A percentile compares a stretch with the other conserved stretches of the same genome.
Conservation (phyloP, 2,797 vertebrate genomes). For the Neosalanx taihuensis region DNA sequence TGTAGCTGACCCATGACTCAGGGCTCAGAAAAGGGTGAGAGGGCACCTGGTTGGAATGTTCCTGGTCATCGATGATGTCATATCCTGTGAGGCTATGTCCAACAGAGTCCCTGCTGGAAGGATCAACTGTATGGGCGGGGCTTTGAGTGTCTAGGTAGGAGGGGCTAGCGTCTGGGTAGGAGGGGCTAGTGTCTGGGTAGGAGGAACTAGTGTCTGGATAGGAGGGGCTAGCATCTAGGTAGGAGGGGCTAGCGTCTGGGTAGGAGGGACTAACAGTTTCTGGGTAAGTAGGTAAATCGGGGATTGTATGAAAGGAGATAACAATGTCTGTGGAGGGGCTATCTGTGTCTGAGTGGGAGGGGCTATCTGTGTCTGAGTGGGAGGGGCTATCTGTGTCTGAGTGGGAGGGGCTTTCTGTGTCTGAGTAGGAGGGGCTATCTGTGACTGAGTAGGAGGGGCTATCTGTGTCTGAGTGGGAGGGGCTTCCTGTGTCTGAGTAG, state of each 20-base stretch:
- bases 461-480: no score
- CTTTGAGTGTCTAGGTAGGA: no score
- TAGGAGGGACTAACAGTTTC: not conserved
- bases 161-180: not conserved
- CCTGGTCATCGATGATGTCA: constrained; percentile 43
- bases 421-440: no score
- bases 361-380: not conserved
- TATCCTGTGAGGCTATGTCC: constrained; percentile 27
- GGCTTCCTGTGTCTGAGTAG: no score
- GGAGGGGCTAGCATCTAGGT: no score
- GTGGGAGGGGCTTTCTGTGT: no score
- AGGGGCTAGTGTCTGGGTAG: not conserved
- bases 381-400: no score
- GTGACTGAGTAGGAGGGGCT: no score
- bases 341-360: no score
- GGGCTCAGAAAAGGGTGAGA: constrained; percentile 33
- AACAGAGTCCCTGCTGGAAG: not conserved
- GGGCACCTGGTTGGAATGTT: constrained; percentile 47
- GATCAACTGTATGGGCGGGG: no score
- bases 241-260: not conserved
- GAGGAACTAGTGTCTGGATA: not conserved
- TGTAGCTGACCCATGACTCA: constrained; percentile 44
- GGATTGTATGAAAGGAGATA: not conserved
- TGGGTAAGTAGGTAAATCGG: no score
- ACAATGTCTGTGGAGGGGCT: not conserved